Evolutionary conservation across 2,113 vertebrate genomes (phyloP), one percentile per base, ranked within the genome.

Genomic region (Ictalurus punctatus): DNA sequence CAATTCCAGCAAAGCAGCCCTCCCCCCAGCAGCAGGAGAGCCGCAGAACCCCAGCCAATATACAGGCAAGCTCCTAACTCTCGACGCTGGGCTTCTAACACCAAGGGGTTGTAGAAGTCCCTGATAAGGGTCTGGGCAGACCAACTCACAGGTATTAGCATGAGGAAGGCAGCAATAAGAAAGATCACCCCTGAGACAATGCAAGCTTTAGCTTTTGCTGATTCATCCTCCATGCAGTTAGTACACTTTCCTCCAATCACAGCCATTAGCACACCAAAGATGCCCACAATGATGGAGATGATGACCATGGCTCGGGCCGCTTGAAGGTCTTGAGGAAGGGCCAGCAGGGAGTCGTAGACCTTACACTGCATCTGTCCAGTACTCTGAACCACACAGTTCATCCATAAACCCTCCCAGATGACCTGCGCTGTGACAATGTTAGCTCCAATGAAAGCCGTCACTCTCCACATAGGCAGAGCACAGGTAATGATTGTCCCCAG

Each of bases 351-450:
- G 94, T 96, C 95, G 1, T 96, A 95, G 23, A 96, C 91, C 87
- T 96, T 96, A 54, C 96, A 96, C 91, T 96, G 96, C 96, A 96
- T 96, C 92, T 96, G 96, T 4, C 96, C 96, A 0, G 96, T 96
- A 94, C 96, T 96, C 93, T 96, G 96, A 37, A 95, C 94, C 84
- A 96, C 95, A 1, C 96, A 96, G 92, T 13, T 94, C 95, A 96
- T 96, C 96, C 96, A 96, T 89, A 96, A 74, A 52, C 96, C 96
- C 56, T 96, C 95, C 96, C 96, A 95, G 87, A 96, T 95, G 40
- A 94, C 91, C 86, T 96, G 95, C 0, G 96, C 95, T 0, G 95
- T 96, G 44, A 96, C 92, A 6, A 96, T 96, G 93, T 95, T 96
- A 0, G 92, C 91, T 1, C 95, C 96, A 0, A 96, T 88, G 12